phyloP scores from a whole-genome alignment of 64 coral and sea anemone species.

The Orbicella faveolata region DNA sequence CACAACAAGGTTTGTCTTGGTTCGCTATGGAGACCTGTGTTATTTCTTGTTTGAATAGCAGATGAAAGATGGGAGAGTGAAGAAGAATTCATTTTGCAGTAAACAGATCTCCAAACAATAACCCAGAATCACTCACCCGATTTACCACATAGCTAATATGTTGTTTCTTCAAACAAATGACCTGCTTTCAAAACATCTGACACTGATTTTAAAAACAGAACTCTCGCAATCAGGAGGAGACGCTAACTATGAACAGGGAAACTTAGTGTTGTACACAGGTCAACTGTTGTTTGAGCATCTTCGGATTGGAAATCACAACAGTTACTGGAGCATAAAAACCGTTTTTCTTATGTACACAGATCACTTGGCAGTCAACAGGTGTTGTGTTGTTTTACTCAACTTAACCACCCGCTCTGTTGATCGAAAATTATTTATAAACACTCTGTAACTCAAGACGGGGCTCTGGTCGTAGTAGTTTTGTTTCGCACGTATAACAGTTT shows the following conservation, averaged over 20 bases:
- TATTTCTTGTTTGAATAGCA: too few species aligned
- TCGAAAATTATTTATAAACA: constrained; percentile 11
- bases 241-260: background rate
- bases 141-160: background rate
- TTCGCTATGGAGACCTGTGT: too few species aligned
- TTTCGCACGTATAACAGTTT: constrained; percentile 1
- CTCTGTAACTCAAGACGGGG: background rate
- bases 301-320: background rate
- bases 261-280: background rate
- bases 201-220: constrained; percentile 1
- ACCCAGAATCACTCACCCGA: background rate
- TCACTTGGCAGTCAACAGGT: background rate
- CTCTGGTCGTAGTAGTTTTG: background rate
- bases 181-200: constrained; percentile 30
- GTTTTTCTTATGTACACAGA: background rate
- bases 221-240: background rate
- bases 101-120: background rate
- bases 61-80: too few species aligned
- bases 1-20: too few species aligned
- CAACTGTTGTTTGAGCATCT: background rate
- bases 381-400: background rate
- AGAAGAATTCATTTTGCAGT: too few species aligned
- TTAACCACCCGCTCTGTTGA: constrained; percentile 9
- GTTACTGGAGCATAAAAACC: background rate
- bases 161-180: constrained; percentile 27